Conservation (phyloP, 2,113 vertebrate species). For the Cyprinodon tularosa region DNA sequence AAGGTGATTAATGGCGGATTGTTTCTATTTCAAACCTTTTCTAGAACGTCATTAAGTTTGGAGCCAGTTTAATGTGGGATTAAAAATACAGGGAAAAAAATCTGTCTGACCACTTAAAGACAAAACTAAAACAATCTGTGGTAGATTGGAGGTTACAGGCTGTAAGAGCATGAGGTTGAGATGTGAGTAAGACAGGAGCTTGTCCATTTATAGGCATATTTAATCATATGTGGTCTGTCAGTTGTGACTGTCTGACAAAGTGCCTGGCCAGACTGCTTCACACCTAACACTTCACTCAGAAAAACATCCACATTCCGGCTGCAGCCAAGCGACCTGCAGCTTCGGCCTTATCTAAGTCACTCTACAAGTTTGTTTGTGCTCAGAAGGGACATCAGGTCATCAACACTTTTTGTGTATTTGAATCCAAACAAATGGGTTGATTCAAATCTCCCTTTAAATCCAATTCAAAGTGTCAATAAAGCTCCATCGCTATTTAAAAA, state of each 20-base stretch:
- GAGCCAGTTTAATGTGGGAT: constrained; percentile 5
- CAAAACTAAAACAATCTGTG: constrained; percentile 21
- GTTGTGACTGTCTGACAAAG: constrained; percentile 75
- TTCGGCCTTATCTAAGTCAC: constrained; percentile 62
- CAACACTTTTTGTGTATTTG: constrained; percentile 26
- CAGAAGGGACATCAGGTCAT: constrained; percentile 49
- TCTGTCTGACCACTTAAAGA: constrained; percentile 23
- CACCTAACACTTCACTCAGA: constrained; percentile 42
- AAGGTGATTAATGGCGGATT: constrained; percentile 15
- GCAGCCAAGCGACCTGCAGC: constrained; percentile 33
- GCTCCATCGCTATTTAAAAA: not conserved
- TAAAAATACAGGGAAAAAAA: constrained; percentile 8
- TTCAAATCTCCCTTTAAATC: too few relatives aligned
- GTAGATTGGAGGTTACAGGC: constrained; percentile 30
- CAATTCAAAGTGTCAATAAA: not conserved
- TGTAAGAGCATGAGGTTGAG: constrained; percentile 1
- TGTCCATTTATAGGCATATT: constrained; percentile 87
- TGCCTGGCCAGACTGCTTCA: constrained; percentile 64
- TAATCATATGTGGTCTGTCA: constrained; percentile 77
- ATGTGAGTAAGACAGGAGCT: constrained; percentile 53
- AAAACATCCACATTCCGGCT: constrained; percentile 79
- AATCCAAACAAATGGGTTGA: constrained; percentile 6
- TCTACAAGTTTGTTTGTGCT: constrained; percentile 61
- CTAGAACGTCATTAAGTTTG: constrained; percentile 2
- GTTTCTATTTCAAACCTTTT: constrained; percentile 28